phyloP scores from a whole-genome alignment of 2,888 invertebrate genomes.

The Ormia ochracea region DNA sequence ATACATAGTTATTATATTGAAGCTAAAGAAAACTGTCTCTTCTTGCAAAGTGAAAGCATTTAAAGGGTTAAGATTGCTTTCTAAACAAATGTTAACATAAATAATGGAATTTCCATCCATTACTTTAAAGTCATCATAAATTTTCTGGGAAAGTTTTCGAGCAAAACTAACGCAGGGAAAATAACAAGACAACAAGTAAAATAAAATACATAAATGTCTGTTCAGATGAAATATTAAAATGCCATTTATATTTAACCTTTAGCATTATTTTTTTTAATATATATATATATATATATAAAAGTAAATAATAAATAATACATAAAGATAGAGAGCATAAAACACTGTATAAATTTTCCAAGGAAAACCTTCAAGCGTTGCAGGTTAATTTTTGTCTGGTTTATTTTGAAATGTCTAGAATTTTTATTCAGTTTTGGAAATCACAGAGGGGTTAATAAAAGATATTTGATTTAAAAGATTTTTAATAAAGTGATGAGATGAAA shows the following conservation, averaged over 20 bases:
- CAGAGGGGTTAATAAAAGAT: too few species aligned
- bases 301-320: neutral
- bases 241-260: constrained; percentile 41
- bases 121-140: constrained; percentile 5
- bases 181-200: constrained; percentile 16
- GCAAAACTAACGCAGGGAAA: neutral
- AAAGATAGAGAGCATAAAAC: neutral
- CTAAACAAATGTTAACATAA: neutral
- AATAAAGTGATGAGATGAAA: too few species aligned
- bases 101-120: neutral
- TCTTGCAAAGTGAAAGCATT: too few species aligned
- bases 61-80: neutral
- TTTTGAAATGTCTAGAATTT: too few species aligned
- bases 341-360: neutral
- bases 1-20: too few species aligned
- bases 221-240: constrained; percentile 47
- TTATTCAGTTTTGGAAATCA: too few species aligned
- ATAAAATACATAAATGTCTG: constrained; percentile 41
- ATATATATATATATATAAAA: neutral
- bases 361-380: too few species aligned
- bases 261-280: constrained; percentile 3
- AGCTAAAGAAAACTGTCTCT: too few species aligned
- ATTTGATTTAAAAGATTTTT: too few species aligned
- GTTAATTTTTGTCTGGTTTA: too few species aligned
- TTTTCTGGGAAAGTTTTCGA: neutral